These are phyloP conservation scores for Sinhomidia bicolor DNA, from an alignment of 2,888 invertebrate genomes.

Conservation along the genomic window DNA sequence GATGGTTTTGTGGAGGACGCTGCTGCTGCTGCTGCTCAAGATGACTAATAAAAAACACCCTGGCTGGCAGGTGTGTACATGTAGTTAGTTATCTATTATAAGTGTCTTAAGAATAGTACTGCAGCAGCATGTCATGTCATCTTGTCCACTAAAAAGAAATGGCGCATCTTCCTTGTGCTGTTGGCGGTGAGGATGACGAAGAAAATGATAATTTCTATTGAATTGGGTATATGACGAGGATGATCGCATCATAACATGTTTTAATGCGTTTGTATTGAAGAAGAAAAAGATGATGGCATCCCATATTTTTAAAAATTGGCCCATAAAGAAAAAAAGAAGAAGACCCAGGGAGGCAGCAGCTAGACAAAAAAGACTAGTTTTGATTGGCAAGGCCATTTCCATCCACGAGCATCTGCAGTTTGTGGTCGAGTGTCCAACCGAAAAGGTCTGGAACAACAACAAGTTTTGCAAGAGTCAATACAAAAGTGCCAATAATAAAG, in stretches of 20 bases:
- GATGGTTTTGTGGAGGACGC: neutral
- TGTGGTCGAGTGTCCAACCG: conserved; percentile 45
- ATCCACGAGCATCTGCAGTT: conserved; percentile 8
- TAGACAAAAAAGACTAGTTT: conserved; percentile 23
- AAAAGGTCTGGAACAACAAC: conserved; percentile 9
- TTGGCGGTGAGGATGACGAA: conserved; percentile 21
- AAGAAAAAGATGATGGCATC: neutral
- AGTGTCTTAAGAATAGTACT: neutral
- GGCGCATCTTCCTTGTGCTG: conserved; percentile 37
- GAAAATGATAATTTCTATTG: conserved; percentile 49
- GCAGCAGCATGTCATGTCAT: neutral
- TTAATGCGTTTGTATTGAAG: neutral
- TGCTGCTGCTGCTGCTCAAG: no score
- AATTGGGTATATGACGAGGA: conserved; percentile 3
- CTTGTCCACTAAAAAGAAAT: conserved; percentile 7
- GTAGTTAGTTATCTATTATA: neutral
- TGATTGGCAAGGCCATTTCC: conserved; percentile 44
- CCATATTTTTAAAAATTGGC: conserved; percentile 40
- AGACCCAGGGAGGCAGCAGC: neutral
- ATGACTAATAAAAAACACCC: conserved; percentile 54
- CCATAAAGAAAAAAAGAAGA: conserved; percentile 8
- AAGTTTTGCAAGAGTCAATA: no score
- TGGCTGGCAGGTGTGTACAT: conserved; percentile 40
- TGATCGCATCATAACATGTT: conserved; percentile 26
- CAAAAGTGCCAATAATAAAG: neutral